Base-by-base conservation (phyloP, 2,113 vertebrate species). In the Zapus hudsonius region DNA sequence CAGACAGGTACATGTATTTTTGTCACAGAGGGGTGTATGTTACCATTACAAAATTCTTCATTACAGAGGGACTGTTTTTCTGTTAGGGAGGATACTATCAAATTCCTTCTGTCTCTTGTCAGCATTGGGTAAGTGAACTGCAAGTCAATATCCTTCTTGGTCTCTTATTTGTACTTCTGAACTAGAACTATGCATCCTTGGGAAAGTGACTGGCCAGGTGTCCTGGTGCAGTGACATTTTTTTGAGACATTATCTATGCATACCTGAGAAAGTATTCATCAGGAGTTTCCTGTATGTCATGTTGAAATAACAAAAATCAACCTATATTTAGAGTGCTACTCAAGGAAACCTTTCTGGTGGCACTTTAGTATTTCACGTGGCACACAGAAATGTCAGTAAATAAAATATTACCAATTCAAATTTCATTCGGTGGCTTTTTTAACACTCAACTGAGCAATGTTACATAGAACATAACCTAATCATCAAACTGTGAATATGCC, bases 21-120 rank as follows among this genome's bases (percentile, higher is more conserved):
- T 57, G 87, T 29, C 55, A 57, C 20, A 44, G 61, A 76, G 2
- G 29, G 11, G 33, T 20, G 25, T 16, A 25, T 2, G 10, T 11
- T 4, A 42, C 47, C 2, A 75, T n/a, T 16, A n/a, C 15, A 42
- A 0, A 3, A 44, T 87, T 89, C 73, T 81, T 76, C 25, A 52
- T 64, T 90, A 42, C 8, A 79, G 59, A 78, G 61, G 29, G 42
- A n/a, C 80, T 85, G 36, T 36, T 42, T 57, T 76, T 90, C 74
- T 1, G 12, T 22, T 31, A 27, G 15, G 17, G 57, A 63, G 7
- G 7, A 80, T 66, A n/a, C 31, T n/a, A 33, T 44, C 40, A 55
- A 38, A 22, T 70, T 59, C 31, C 29, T 73, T 25, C 25, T 40
- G 1, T 74, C 44, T 66, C 44, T 40, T 42, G 33, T 36, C 13